phyloP scores from a whole-genome alignment of 2,888 invertebrate genomes.

The Arenicola marina region DNA sequence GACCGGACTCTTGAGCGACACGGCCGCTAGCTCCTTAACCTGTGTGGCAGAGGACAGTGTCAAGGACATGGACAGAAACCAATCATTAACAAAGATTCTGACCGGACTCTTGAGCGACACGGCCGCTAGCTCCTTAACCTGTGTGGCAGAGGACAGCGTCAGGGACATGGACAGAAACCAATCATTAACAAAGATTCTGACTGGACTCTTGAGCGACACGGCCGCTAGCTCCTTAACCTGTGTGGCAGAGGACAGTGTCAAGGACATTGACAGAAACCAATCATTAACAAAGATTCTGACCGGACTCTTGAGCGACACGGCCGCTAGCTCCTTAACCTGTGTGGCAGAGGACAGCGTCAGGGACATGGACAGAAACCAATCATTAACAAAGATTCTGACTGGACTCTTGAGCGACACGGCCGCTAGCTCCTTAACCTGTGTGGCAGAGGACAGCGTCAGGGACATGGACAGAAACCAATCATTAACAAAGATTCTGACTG shows the following conservation, averaged over 20 bases:
- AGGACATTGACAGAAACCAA: too few species aligned
- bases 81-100: constrained; percentile 94
- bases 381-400: constrained; percentile 93
- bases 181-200: constrained; percentile 95
- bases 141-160: neutral
- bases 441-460: neutral
- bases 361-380: too few species aligned
- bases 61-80: too few species aligned
- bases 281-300: constrained; percentile 95
- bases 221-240: constrained; percentile 83
- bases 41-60: constrained; percentile 33
- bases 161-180: too few species aligned
- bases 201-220: constrained; percentile 89
- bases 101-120: constrained; percentile 92
- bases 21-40: constrained; percentile 85
- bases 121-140: constrained; percentile 83
- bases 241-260: neutral
- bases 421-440: constrained; percentile 78
- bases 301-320: constrained; percentile 89
- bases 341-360: neutral
- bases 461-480: too few species aligned
- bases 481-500: too few species aligned
- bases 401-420: constrained; percentile 91
- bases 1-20: constrained; percentile 90
- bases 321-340: constrained; percentile 80